Base-by-base conservation (phyloP, 2,888 invertebrate species). In the Timema cristinae region DNA sequence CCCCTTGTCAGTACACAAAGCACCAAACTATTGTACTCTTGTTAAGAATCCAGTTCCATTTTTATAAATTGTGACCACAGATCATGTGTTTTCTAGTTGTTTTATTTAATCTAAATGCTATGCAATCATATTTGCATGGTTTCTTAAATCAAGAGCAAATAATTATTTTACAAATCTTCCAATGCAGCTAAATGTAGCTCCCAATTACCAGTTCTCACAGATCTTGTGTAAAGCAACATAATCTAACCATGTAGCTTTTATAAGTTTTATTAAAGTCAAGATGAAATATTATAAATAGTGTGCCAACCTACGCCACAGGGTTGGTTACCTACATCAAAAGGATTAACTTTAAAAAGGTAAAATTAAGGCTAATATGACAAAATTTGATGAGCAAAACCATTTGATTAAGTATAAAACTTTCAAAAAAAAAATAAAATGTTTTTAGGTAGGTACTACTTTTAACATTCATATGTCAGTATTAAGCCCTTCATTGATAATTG, bases 111-210 rank as follows among this genome's bases (percentile, higher is more conserved):
- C 66, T 50, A 71, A 49, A 67, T 71, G 52, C 32, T 51, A 50
- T 47, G 71, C 66, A 50, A 71, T 67, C 47, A 52, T 67, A 48
- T 66, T 66, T n/a, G 71, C 71, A 49, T 71, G 66, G 67, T 71
- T 71, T 54, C 66, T 50, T 52, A 67, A 67, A 6, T 52, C 71
- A 52, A 7, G 71, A 15, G 71, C 71, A 32, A 71, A 71, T 49
- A 67, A 71, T 15, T 67, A 71, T 47, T 71, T 71, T 13, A 16
- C 66, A 52, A 66, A n/a, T 48, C 7, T 66, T 67, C 48, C 10
- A 71, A 48, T 32, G 70, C 50, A 50, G 8, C 52, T 16, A 69
- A 50, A 70, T 70, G 70, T n/a, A 70, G 50, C 6, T 63, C 50
- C 66, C 70, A 70, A 66, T 71, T 48, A 6, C 47, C 32, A 9